Evolutionary conservation across 2,888 invertebrate genomes (phyloP).

Genomic region (Pyrocoelia pectoralis): DNA sequence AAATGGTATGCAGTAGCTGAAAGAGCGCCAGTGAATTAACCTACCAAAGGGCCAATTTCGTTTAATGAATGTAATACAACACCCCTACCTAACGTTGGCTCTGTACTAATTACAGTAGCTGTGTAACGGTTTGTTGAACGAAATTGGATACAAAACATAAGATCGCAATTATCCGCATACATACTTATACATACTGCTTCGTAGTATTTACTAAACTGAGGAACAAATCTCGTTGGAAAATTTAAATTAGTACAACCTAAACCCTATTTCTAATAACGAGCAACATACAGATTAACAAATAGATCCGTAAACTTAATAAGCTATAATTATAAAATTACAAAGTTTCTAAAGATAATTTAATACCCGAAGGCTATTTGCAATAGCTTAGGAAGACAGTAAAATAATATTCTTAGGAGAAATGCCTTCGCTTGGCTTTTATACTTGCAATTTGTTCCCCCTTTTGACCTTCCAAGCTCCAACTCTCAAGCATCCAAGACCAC

Average conservation of each 20-base stretch:
- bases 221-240: constrained; percentile 7
- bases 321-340: constrained; percentile 28
- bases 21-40: constrained; percentile 33
- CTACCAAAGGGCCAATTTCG: constrained; percentile 34
- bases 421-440: constrained; percentile 35
- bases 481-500: constrained; percentile 45
- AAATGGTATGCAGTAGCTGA: constrained; percentile 19
- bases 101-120: constrained; percentile 29
- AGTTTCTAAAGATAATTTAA: constrained; percentile 26
- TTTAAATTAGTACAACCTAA: constrained; percentile 2
- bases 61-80: constrained; percentile 34
- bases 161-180: constrained; percentile 30
- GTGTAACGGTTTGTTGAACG: constrained; percentile 33
- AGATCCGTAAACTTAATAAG: constrained; percentile 16
- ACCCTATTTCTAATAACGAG: not conserved
- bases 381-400: constrained; percentile 20
- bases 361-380: constrained; percentile 19
- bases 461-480: constrained; percentile 31
- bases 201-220: constrained; percentile 15
- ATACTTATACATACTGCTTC: constrained; percentile 29
- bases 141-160: constrained; percentile 32
- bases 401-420: constrained; percentile 28
- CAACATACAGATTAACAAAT: constrained; percentile 13
- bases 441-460: constrained; percentile 48
- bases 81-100: constrained; percentile 30